A percentile compares a stretch with the other conserved stretches of the same genome.
These are phyloP conservation scores for Mobula hypostoma DNA, from an alignment of 2,113 vertebrate species.

Conservation along the genomic window DNA sequence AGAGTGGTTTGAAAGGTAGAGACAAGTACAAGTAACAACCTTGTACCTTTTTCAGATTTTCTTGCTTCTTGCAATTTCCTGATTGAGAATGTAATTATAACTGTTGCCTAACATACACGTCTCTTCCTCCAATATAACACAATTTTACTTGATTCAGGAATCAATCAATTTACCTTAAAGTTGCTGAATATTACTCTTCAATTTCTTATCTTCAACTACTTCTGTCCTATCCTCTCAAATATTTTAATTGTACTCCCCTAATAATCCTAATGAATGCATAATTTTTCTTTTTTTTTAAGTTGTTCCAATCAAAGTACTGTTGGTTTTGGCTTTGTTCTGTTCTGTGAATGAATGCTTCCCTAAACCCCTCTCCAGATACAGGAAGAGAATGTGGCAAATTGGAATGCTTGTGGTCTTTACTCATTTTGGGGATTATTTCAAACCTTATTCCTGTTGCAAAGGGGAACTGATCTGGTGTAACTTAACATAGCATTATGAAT, in stretches of 20 bases:
- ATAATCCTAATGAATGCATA: constrained; percentile 52
- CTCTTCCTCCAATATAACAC: constrained; percentile 28
- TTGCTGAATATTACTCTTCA: constrained; percentile 30
- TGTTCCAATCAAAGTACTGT: constrained; percentile 77
- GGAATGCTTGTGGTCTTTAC: constrained; percentile 15
- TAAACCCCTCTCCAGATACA: constrained; percentile 22
- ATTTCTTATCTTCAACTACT: constrained; percentile 11
- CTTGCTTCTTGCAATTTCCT: constrained; percentile 20
- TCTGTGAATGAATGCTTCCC: constrained; percentile 32
- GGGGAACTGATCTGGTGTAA: constrained; percentile 47
- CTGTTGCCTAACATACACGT: constrained; percentile 11
- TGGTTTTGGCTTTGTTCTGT: constrained; percentile 77
- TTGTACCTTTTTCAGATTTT: constrained; percentile 31
- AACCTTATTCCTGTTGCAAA: constrained; percentile 45
- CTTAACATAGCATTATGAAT: constrained; percentile 47
- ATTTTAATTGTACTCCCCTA: constrained; percentile 36
- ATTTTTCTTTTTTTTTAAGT: constrained; percentile 50
- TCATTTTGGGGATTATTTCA: constrained; percentile 39
- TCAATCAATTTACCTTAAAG: constrained; percentile 30
- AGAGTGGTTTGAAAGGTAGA: constrained; percentile 77
- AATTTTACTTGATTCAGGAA: constrained; percentile 21
- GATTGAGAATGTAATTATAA: constrained; percentile 13
- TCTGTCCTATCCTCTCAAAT: constrained; percentile 41
- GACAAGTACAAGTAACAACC: constrained; percentile 40
- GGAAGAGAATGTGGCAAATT: constrained; percentile 18